Base-by-base conservation (phyloP, 2,113 vertebrate genomes). In the Sphyrna mokarran region DNA sequence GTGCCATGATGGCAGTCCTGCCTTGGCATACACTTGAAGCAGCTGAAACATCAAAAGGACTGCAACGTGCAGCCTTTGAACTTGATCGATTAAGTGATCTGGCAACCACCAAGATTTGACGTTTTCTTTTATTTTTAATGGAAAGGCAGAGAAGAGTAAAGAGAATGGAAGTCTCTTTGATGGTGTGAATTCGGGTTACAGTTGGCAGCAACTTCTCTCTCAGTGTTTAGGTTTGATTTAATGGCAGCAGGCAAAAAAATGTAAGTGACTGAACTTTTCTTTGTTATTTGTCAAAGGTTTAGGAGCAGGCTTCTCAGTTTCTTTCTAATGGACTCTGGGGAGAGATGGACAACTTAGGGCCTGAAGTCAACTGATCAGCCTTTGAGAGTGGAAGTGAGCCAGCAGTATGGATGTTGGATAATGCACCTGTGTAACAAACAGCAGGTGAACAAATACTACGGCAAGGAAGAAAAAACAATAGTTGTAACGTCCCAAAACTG, bases 31-130 rank as follows among this genome's bases (percentile, higher is more conserved):
- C 89, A 93, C 33, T 61, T 93, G 89, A 33, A 93, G 33, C 89
- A 93, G 89, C 61, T 93, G 89, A 93, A 66, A 93, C 89, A 66
- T 93, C 61, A 93, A 93, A 68, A 93, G 61, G 33, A 23, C 61
- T 93, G 13, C 61, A 93, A 93, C 61, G 68, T 18, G 16, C 20
- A 93, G 89, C 89, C 89, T 66, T 93, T 93, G 61, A 66, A 93
- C 66, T 66, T 93, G 61, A 93, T 66, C 33, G 37, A 93, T 93
- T 63, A 66, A 93, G 61, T 68, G 33, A 93, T 66, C 61, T 91
- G 58, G 89, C 29, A 91, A 91, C 89, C 33, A 18, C 86, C 33
- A 91, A 29, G 89, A 66, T 91, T 37, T 37, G 33, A 93, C 18
- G 58, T 58, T 87, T 69, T 54, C 29, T 91, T 91, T 93, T 93